These are phyloP conservation scores for Ceriagrion tenellum DNA, from an alignment of 2,888 invertebrate genomes.

Conservation along the genomic window DNA sequence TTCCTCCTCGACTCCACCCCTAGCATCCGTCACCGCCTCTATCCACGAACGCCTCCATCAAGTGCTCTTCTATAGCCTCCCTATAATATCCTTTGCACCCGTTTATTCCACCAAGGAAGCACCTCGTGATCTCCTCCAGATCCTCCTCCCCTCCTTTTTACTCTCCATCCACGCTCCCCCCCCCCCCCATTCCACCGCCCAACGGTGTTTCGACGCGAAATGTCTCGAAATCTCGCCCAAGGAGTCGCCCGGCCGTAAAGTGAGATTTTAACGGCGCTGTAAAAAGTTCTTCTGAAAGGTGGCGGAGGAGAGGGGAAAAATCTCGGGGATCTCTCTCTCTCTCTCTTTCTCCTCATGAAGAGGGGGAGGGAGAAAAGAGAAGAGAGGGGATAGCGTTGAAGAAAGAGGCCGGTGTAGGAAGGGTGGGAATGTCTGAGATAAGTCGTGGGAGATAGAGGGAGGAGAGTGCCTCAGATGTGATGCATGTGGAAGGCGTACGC, in stretches of 20 bases:
- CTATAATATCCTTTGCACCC: constrained; percentile 13
- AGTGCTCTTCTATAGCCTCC: constrained; percentile 1
- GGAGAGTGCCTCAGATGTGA: not conserved
- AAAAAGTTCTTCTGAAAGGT: not conserved
- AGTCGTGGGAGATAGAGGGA: not conserved
- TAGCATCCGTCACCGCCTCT: not conserved
- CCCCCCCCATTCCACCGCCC: no score
- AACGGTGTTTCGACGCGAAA: constrained; percentile 38
- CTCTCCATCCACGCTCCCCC: not conserved
- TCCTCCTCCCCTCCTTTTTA: not conserved
- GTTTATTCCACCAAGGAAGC: not conserved
- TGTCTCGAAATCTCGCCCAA: constrained; percentile 46
- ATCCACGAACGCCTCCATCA: not conserved
- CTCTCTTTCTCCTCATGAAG: not conserved
- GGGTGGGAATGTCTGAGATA: not conserved
- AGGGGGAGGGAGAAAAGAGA: not conserved
- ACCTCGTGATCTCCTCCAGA: constrained; percentile 46
- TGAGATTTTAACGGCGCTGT: constrained; percentile 63
- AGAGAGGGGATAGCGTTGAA: not conserved
- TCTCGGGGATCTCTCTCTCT: not conserved
- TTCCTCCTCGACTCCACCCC: no score
- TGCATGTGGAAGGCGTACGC: constrained; percentile 13
- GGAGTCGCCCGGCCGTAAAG: constrained; percentile 58
- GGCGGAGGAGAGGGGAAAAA: not conserved
- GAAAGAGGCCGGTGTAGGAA: not conserved